phyloP scores from a whole-genome alignment of 2,113 vertebrate species.

The Aegotheles bennettii region DNA sequence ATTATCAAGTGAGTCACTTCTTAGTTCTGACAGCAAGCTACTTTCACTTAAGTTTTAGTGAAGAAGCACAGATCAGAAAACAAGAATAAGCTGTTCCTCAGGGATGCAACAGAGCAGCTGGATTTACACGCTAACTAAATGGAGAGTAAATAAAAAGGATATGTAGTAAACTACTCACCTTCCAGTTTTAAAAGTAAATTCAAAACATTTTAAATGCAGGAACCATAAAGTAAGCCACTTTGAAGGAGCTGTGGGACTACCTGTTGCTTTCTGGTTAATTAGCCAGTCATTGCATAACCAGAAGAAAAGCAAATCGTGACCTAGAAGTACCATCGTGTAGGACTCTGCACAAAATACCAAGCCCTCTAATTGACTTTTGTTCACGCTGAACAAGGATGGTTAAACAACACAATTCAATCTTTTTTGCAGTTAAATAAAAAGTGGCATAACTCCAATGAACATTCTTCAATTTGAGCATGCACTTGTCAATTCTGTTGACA shows the following conservation, averaged over 20 bases:
- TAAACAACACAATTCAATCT: not conserved
- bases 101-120: constrained; percentile 8
- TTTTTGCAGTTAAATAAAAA: not conserved
- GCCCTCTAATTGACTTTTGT: not conserved
- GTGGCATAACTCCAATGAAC: not conserved
- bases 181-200: not conserved
- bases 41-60: not conserved
- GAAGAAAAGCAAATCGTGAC: not conserved
- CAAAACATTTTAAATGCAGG: constrained; percentile 6
- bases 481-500: not conserved
- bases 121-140: not conserved
- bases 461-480: not conserved
- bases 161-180: not conserved
- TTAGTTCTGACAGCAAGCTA: not conserved
- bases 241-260: not conserved
- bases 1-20: not conserved
- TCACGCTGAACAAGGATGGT: not conserved
- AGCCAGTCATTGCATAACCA: not conserved
- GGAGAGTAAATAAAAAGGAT: not conserved
- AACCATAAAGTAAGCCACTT: not conserved
- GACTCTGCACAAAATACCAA: not conserved
- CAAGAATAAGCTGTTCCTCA: not conserved
- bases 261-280: not conserved
- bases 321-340: not conserved
- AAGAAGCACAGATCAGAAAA: constrained; percentile 5